These are phyloP conservation scores for Neodiprion fabricii DNA, from an alignment of 1,140 invertebrate genomes.

Conservation along the genomic window DNA sequence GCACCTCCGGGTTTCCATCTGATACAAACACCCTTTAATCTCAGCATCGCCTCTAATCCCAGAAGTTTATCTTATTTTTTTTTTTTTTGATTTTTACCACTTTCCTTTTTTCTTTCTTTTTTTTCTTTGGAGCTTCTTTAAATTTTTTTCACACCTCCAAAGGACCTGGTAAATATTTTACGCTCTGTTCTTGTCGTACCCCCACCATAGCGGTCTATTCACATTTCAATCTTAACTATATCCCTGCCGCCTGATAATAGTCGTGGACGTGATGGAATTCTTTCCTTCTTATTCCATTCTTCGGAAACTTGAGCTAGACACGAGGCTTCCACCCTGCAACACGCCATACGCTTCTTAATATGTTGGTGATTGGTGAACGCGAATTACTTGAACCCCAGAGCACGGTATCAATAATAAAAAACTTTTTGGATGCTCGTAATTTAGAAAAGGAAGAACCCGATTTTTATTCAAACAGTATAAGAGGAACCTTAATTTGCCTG, in stretches of 20 bases:
- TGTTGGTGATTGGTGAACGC: no score
- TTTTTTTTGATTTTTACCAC: neutral
- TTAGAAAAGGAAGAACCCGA: no score
- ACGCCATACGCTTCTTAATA: no score
- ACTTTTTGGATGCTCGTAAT: no score
- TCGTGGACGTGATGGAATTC: no score
- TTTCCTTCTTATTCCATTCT: no score
- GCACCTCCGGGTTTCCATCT: neutral
- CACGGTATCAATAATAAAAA: no score
- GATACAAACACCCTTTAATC: conserved; percentile 5
- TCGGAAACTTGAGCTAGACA: no score
- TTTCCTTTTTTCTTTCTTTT: neutral
- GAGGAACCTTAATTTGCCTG: no score
- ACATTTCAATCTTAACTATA: neutral
- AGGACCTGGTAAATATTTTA: conserved; percentile 1
- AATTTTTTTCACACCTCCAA: neutral
- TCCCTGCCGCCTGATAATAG: neutral
- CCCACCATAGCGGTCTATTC: neutral
- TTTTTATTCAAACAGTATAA: no score
- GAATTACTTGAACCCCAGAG: no score
- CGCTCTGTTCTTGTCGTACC: neutral
- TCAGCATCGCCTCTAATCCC: neutral
- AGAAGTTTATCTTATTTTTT: neutral
- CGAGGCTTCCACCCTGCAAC: no score
- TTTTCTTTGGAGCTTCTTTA: neutral